Base-by-base conservation (phyloP, 2,888 invertebrate genomes). In the Ophion obscuratus region DNA sequence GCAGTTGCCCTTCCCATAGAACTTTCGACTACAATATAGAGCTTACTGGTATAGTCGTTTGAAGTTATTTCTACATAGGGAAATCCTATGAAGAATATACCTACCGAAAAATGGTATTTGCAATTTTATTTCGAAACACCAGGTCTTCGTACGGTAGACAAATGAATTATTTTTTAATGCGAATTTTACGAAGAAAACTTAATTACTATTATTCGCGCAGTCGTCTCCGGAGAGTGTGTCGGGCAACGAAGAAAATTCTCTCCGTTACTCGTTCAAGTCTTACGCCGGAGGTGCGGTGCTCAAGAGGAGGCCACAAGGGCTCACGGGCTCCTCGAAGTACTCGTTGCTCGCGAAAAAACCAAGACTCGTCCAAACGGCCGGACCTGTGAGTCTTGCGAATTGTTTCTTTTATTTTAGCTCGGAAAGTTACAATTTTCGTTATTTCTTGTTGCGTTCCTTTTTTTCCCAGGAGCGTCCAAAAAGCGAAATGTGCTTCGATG, bases 401-500 rank as follows among this genome's bases (percentile, higher is more conserved):
- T 31, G 66, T 20, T 78, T 27, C 82, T 10, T 11, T 17, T 17
- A 6, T 57, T 57, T 57, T 6, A n/a, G 7, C 10, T 61, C 27
- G 0, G 5, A 24, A 24, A 57, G 31, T 1, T 10, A 10, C 20
- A 31, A 36, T n/a, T 36, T 5, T 59, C 36, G 36, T 3, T 20
- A 14, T 11, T 11, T 14, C 5, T 40, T 20, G 2, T 9, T 67
- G 27, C 5, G 11, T 7, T 11, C 36, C 9, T 20, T 24, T 36
- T 57, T 6, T 20, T n/a, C n/a, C n/a, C 20, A 62, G 40, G 64
- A 66, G n/a, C 44, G 62, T 53, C 36, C 57, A 24, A 20, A 27
- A 9, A 80, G 67, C 61, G 64, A 83, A 10, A n/a, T 85, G 73
- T 36, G 78, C 11, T 91, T 88, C 64, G 83, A 91, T 79, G 91